phyloP scores from a whole-genome alignment of 2,888 invertebrate species.

The Rhingia campestris region DNA sequence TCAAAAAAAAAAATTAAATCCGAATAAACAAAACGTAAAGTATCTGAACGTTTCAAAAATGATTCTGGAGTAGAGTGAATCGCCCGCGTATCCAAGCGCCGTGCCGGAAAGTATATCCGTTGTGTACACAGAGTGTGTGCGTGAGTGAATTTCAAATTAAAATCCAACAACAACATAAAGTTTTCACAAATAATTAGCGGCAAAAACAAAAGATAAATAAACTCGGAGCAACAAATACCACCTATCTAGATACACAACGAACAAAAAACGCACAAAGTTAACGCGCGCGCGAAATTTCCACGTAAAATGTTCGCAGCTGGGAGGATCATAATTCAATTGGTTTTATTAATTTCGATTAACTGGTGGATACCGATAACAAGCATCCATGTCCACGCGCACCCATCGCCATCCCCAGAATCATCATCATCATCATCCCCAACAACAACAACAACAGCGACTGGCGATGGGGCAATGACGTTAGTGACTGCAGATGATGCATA shows the following conservation, averaged over 20 bases:
- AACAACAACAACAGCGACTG: conserved; percentile 12
- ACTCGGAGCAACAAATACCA: neutral
- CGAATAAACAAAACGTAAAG: conserved; percentile 41
- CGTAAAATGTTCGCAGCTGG: conserved; percentile 66
- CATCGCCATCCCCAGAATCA: conserved; percentile 26
- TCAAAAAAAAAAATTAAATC: conserved; percentile 4
- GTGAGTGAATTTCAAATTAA: conserved; percentile 45
- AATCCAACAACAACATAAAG: conserved; percentile 30
- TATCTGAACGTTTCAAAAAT: conserved; percentile 62
- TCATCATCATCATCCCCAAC: conserved; percentile 30
- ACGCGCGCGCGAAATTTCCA: neutral
- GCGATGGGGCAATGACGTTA: conserved; percentile 16
- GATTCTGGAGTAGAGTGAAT: conserved; percentile 70
- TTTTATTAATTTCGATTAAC: conserved; percentile 72
- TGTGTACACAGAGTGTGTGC: conserved; percentile 33
- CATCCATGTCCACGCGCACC: conserved; percentile 58
- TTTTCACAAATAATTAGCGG: neutral
- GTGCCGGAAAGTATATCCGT: conserved; percentile 45
- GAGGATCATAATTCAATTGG: conserved; percentile 68
- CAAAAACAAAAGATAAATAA: conserved; percentile 2
- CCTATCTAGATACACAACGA: neutral
- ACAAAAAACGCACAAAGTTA: conserved; percentile 8
- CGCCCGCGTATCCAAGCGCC: conserved; percentile 59
- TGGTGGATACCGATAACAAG: conserved; percentile 69
- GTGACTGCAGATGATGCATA: conserved; percentile 58